Percentiles rank a stretch among this genome's conserved stretches.
Evolutionary conservation across 2,113 vertebrate genomes (phyloP).

Genomic region (Leucopsar rothschildi): DNA sequence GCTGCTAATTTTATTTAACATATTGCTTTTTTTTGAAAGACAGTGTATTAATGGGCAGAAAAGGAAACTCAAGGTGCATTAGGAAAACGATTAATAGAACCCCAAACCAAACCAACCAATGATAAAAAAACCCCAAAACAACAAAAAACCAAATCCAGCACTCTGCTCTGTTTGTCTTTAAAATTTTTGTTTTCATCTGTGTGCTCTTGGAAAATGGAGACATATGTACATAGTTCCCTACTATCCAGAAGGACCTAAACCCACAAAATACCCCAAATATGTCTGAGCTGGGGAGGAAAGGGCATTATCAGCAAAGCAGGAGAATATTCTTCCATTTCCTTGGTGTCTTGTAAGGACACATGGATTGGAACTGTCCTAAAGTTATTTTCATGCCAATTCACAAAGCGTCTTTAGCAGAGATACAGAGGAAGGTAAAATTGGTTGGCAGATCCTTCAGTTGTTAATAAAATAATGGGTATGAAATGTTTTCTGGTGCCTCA

Average conservation of each 20-base stretch:
- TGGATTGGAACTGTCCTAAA: not conserved
- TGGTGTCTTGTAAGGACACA: not conserved
- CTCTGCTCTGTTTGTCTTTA: not conserved
- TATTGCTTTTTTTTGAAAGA: not conserved
- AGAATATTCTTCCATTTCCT: not conserved
- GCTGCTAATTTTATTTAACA: not conserved
- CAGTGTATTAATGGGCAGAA: not conserved
- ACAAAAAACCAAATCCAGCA: not conserved
- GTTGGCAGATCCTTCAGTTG: not conserved
- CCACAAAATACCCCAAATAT: not conserved
- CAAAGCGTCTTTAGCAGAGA: not conserved
- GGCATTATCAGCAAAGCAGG: not conserved
- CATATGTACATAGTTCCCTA: not conserved
- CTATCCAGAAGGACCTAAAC: not conserved
- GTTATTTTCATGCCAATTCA: not conserved
- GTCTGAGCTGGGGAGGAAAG: rapidly evolving
- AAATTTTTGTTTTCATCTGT: not conserved
- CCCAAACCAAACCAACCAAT: not conserved
- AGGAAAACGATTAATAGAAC: rapidly evolving
- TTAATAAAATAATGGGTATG: not conserved
- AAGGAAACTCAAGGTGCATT: not conserved
- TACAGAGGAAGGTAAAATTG: not conserved
- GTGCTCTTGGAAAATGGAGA: not conserved
- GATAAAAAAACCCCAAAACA: rapidly evolving
- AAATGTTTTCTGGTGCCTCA: not conserved